Conservation (phyloP, 2,113 vertebrate genomes). For the Passer domesticus region DNA sequence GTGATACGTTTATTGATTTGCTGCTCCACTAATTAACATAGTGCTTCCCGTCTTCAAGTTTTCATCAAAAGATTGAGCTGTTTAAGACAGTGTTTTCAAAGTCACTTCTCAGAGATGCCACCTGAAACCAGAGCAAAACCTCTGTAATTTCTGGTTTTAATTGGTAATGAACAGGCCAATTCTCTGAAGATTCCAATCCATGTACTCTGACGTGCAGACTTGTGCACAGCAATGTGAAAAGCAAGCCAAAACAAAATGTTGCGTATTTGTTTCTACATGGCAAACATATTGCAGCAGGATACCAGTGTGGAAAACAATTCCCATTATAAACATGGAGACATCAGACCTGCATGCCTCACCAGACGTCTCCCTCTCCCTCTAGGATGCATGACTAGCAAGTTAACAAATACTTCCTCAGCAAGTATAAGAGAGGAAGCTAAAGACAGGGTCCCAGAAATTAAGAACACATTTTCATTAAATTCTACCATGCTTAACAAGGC, state of each 20-base stretch:
- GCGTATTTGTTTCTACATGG: not conserved
- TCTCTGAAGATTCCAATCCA: not conserved
- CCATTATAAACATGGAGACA: not conserved
- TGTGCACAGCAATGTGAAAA: not conserved
- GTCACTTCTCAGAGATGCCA: not conserved
- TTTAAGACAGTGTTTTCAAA: not conserved
- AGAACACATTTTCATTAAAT: not conserved
- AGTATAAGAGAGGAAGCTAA: not conserved
- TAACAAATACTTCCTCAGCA: not conserved
- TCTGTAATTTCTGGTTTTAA: not conserved
- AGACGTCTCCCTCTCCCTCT: not conserved
- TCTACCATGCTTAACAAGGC: not conserved
- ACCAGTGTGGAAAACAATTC: not conserved
- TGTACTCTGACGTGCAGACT: fast-evolving
- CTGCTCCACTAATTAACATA: slow-evolving; percentile 29
- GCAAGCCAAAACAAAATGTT: not conserved
- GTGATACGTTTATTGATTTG: not conserved
- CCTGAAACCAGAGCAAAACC: not conserved
- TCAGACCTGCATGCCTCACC: not conserved
- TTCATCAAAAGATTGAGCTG: slow-evolving; percentile 12
- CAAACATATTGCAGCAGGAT: not conserved
- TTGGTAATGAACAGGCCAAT: not conserved
- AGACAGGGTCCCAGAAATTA: fast-evolving
- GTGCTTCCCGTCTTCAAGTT: not conserved
- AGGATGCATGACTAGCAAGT: not conserved